Percentiles rank a stretch among this genome's conserved stretches.
Conservation (phyloP, 2,113 vertebrate genomes). For the Alouatta palliata region DNA sequence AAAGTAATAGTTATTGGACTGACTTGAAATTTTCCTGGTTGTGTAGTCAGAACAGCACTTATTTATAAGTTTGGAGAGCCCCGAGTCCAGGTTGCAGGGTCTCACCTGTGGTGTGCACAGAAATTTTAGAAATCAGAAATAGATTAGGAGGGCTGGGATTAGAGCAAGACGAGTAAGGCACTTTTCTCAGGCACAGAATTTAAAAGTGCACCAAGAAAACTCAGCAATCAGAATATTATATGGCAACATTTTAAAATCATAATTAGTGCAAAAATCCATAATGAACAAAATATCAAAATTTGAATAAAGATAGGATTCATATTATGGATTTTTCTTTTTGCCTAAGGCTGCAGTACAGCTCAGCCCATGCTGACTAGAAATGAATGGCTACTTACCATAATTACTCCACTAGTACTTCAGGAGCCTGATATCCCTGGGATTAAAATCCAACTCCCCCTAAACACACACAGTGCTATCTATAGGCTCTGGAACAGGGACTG, state of each 20-base stretch:
- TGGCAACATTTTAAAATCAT: background rate
- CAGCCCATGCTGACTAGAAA: background rate
- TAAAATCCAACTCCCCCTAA: background rate
- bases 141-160: background rate
- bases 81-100: background rate
- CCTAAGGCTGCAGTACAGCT: background rate
- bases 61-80: background rate
- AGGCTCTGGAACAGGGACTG: background rate
- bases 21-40: background rate
- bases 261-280: conserved; percentile 40
- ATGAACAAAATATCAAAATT: conserved; percentile 51
- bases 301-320: background rate
- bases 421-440: background rate
- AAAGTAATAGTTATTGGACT: background rate
- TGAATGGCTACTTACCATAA: background rate
- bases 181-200: background rate
- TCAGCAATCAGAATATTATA: background rate
- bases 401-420: background rate
- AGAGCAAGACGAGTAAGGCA: background rate
- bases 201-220: background rate
- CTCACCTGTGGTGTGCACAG: background rate
- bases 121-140: conserved; percentile 23
- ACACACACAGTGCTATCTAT: background rate
- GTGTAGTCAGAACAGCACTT: background rate
- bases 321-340: background rate